Conservation (phyloP, 2,888 invertebrate species). For the Heliconius ismenius region DNA sequence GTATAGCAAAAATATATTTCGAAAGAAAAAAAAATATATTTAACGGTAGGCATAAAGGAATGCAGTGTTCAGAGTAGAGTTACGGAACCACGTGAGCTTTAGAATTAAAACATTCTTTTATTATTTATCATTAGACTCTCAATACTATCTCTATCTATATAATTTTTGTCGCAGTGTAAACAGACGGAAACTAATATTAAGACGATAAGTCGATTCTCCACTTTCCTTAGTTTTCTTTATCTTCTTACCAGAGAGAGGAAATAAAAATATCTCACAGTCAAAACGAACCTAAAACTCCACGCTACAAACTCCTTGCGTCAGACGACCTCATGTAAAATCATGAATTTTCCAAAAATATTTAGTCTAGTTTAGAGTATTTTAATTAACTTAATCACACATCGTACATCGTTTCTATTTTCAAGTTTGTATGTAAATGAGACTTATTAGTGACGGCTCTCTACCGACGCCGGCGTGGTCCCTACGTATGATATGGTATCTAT, state of each 20-base stretch:
- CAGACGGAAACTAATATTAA: too few species aligned
- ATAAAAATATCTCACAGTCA: too few species aligned
- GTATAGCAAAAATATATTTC: too few species aligned
- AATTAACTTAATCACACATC: conserved; percentile 7
- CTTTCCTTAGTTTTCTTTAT: too few species aligned
- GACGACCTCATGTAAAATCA: not conserved
- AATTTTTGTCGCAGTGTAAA: too few species aligned
- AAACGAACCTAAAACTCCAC: too few species aligned
- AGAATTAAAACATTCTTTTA: not conserved
- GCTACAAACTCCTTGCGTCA: too few species aligned
- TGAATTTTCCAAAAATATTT: not conserved
- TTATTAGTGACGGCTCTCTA: not conserved
- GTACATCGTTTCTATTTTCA: not conserved
- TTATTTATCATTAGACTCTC: too few species aligned
- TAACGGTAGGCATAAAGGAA: not conserved
- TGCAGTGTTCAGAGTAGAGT: not conserved
- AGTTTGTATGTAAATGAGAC: conserved; percentile 2
- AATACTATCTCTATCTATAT: too few species aligned
- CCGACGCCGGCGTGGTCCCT: not conserved
- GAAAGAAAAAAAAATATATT: too few species aligned
- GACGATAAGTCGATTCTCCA: too few species aligned
- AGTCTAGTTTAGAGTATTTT: not conserved
- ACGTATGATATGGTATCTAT: not conserved
- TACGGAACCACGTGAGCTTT: not conserved
- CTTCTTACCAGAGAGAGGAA: too few species aligned